phyloP scores from a whole-genome alignment of 2,888 invertebrate species.

The Cryptocheilus praepositus region DNA sequence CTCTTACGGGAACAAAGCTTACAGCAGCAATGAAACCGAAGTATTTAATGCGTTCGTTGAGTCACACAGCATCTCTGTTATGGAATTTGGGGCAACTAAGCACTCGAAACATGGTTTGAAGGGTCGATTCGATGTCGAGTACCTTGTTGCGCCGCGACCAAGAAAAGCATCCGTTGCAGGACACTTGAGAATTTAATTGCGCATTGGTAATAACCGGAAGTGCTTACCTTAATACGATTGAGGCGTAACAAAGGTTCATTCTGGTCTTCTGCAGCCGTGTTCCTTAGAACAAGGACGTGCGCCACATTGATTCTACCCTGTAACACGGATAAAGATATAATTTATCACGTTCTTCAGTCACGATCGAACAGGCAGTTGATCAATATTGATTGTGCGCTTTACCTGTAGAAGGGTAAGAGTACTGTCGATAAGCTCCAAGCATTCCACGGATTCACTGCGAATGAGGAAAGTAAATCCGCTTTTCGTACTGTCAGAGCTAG shows the following conservation, averaged over 20 bases:
- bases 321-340: neutral
- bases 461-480: constrained; percentile 77
- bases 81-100: neutral
- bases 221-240: constrained; percentile 67
- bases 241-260: constrained; percentile 63
- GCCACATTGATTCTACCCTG: constrained; percentile 65
- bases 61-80: too few relatives aligned
- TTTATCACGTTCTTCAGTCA: too few relatives aligned
- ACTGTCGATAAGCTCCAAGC: constrained; percentile 76
- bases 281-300: constrained; percentile 64
- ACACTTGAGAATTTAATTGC: constrained; percentile 31
- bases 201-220: constrained; percentile 1
- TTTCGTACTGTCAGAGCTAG: constrained; percentile 73
- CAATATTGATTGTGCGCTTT: constrained; percentile 38
- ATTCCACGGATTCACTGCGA: constrained; percentile 74
- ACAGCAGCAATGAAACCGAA: too few relatives aligned
- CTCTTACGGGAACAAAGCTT: too few relatives aligned
- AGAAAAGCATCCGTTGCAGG: constrained; percentile 15
- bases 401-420: constrained; percentile 75
- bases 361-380: neutral
- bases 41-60: too few relatives aligned
- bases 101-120: neutral
- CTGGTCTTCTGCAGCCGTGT: constrained; percentile 51
- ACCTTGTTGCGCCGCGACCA: constrained; percentile 8
- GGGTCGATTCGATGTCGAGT: neutral